These are phyloP conservation scores for Smutsia gigantea DNA, from an alignment of 2,797 vertebrate genomes.

Conservation along the genomic window DNA sequence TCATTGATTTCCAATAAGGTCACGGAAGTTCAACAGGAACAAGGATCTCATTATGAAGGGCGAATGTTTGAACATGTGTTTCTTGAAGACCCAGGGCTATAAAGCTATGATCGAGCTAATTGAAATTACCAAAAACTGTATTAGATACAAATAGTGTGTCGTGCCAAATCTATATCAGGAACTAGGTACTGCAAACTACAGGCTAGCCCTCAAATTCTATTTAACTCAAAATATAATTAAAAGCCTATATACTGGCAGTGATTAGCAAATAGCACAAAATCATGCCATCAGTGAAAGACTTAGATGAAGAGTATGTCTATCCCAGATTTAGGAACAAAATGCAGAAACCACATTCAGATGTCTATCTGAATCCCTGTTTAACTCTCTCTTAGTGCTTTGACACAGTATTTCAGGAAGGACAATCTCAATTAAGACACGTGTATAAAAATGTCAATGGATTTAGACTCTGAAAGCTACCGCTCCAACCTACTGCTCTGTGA, in stretches of 20 bases:
- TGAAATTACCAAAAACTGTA: constrained; percentile 47
- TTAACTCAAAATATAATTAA: background rate
- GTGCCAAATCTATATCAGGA: constrained; percentile 6
- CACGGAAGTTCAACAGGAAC: constrained; percentile 69
- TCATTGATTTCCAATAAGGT: constrained; percentile 78
- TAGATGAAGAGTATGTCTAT: background rate
- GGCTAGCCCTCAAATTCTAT: constrained; percentile 14
- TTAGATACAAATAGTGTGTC: background rate
- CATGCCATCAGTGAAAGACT: background rate
- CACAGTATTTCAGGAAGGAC: background rate
- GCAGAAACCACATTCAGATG: background rate
- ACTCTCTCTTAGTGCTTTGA: background rate
- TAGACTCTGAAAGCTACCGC: background rate
- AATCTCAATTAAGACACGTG: background rate
- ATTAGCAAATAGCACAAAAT: constrained; percentile 34
- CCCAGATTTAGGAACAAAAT: constrained; percentile 2
- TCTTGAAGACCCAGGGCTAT: constrained; percentile 46
- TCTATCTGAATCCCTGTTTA: background rate
- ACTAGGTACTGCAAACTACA: constrained; percentile 16
- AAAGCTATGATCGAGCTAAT: constrained; percentile 27
- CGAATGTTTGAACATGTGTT: constrained; percentile 62
- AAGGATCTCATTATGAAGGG: constrained; percentile 61
- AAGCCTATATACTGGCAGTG: background rate
- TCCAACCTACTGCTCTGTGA: constrained; percentile 35
- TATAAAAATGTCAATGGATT: constrained; percentile 1